These are phyloP conservation scores for Maniola hyperantus DNA, from an alignment of 2,888 invertebrate species.

Conservation along the genomic window DNA sequence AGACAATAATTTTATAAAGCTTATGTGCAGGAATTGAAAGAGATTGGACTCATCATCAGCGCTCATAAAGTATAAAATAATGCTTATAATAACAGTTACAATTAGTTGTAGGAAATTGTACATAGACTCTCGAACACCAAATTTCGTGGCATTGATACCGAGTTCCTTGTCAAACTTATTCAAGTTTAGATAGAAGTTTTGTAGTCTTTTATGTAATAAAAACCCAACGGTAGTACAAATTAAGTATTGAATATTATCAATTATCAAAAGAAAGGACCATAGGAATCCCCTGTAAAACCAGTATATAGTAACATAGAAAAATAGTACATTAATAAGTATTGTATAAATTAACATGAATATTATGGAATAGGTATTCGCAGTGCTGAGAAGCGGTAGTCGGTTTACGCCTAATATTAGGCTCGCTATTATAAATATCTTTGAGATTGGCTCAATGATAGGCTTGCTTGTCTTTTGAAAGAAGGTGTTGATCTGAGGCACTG, in stretches of 20 bases:
- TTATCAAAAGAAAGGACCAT: not conserved
- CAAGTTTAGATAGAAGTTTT: conserved; percentile 38
- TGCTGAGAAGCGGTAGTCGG: conserved; percentile 36
- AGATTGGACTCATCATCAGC: not conserved
- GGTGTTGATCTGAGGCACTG: conserved; percentile 30
- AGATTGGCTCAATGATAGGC: conserved; percentile 30
- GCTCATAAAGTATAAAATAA: not conserved
- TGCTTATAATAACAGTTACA: not conserved
- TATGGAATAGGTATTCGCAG: conserved; percentile 22
- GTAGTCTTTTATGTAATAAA: conserved; percentile 30
- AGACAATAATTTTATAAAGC: conserved; percentile 23
- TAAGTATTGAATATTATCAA: conserved; percentile 30
- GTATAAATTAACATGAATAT: conserved; percentile 23
- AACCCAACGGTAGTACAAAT: conserved; percentile 32
- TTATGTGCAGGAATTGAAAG: not conserved
- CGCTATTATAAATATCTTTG: conserved; percentile 28
- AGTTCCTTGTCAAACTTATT: conserved; percentile 39
- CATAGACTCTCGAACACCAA: not conserved
- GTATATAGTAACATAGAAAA: conserved; percentile 7
- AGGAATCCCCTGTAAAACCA: not conserved
- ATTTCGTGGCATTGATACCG: conserved; percentile 17
- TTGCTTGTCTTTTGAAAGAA: conserved; percentile 30
- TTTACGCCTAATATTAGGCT: conserved; percentile 13
- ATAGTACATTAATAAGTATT: conserved; percentile 9
- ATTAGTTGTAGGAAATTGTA: conserved; percentile 41